These are phyloP conservation scores for Oligia latruncula DNA, from an alignment of 2,888 invertebrate species.

Conservation along the genomic window DNA sequence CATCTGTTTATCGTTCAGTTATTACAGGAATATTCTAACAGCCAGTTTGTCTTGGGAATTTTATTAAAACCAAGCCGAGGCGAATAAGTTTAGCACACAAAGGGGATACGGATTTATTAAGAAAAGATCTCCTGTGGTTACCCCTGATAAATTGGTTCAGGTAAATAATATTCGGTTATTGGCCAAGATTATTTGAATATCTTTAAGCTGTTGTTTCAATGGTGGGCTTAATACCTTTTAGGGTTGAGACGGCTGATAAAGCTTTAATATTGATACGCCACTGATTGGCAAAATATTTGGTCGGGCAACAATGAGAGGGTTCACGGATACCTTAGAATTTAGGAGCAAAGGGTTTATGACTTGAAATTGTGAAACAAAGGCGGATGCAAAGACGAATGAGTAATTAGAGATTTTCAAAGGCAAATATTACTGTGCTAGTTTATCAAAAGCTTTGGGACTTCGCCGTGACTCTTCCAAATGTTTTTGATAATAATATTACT, in stretches of 20 bases:
- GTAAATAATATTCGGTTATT: slow-evolving; percentile 47
- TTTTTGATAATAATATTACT: not conserved
- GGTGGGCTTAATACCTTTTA: slow-evolving; percentile 22
- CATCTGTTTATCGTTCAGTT: slow-evolving; percentile 60
- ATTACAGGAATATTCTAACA: slow-evolving; percentile 53
- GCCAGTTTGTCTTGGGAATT: slow-evolving; percentile 57
- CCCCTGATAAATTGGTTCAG: slow-evolving; percentile 35
- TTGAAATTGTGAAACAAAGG: not conserved
- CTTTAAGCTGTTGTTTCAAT: slow-evolving; percentile 49
- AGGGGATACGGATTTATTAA: slow-evolving; percentile 45
- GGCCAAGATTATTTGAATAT: slow-evolving; percentile 47
- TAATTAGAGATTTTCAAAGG: not conserved
- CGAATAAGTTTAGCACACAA: slow-evolving; percentile 49
- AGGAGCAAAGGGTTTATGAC: not conserved
- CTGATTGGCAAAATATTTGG: slow-evolving; percentile 46
- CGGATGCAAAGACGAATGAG: not conserved
- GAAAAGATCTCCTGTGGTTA: slow-evolving; percentile 30
- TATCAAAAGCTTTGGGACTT: not conserved
- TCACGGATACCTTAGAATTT: slow-evolving; percentile 18
- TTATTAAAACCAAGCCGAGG: slow-evolving; percentile 49
- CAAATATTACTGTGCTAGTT: not conserved
- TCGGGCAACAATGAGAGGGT: slow-evolving; percentile 16
- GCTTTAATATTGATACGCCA: slow-evolving; percentile 42
- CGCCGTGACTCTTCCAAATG: not conserved
- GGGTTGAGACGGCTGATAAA: slow-evolving; percentile 32